Percentiles rank a stretch among this genome's conserved stretches.
These are phyloP conservation scores for Carpatolechia fugitivella DNA, from an alignment of 2,888 invertebrate species.

Conservation along the genomic window DNA sequence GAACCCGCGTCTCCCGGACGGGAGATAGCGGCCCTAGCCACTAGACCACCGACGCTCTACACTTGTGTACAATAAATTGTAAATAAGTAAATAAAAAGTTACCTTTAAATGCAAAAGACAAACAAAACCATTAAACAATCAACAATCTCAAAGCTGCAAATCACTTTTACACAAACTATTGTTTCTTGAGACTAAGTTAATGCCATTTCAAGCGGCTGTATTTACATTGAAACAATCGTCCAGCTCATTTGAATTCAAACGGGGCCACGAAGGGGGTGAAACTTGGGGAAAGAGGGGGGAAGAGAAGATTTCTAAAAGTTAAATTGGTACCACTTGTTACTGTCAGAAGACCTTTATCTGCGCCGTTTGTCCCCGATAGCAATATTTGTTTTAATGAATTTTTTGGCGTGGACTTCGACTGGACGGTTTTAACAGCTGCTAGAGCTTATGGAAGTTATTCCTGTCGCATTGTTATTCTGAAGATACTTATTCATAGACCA, in stretches of 20 bases:
- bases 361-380: conserved; percentile 49
- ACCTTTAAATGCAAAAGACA: too few relatives aligned
- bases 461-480: too few relatives aligned
- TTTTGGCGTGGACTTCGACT: neutral
- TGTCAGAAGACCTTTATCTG: conserved; percentile 48
- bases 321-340: conserved; percentile 59
- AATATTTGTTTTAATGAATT: conserved; percentile 29
- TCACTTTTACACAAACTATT: neutral
- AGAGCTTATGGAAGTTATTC: too few relatives aligned
- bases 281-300: conserved; percentile 33
- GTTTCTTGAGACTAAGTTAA: neutral
- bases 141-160: neutral
- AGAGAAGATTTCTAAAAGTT: conserved; percentile 55
- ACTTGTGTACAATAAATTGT: too few relatives aligned
- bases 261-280: conserved; percentile 1
- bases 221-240: conserved; percentile 13
- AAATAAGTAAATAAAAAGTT: too few relatives aligned
- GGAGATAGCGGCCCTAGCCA: too few relatives aligned
- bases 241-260: conserved; percentile 22
- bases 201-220: neutral
- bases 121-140: neutral
- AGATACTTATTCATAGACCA: too few relatives aligned
- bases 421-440: neutral
- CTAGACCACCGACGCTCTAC: too few relatives aligned
- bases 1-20: too few relatives aligned